Evolutionary conservation across 2,113 vertebrate species (phyloP).

Genomic region (Caranx melampygus): DNA sequence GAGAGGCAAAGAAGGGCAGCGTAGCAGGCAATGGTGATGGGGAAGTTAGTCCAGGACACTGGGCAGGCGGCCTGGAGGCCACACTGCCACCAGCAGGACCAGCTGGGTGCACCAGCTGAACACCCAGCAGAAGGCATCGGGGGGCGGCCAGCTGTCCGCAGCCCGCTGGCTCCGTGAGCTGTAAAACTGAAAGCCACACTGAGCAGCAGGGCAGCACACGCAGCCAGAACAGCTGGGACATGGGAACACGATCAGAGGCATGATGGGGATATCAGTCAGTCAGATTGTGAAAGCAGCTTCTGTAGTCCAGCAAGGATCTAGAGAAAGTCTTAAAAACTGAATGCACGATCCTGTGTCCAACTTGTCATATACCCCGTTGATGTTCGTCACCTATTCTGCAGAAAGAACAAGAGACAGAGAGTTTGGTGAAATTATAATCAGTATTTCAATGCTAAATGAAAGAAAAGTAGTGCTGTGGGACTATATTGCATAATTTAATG

Average conservation of each 20-base stretch:
- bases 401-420: not conserved
- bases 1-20: slow-evolving; percentile 87
- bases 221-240: slow-evolving; percentile 82
- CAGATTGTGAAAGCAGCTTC: not conserved
- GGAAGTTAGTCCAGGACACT: slow-evolving; percentile 89
- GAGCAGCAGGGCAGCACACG: slow-evolving; percentile 85
- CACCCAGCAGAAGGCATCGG: slow-evolving; percentile 90
- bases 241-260: slow-evolving; percentile 76
- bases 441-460: not conserved
- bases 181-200: slow-evolving; percentile 84
- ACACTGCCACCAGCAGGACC: slow-evolving; percentile 81
- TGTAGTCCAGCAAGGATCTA: not conserved
- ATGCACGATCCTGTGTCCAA: not conserved
- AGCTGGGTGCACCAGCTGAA: slow-evolving; percentile 87
- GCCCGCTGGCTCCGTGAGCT: too few species aligned
- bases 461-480: not conserved
- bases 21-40: slow-evolving; percentile 87
- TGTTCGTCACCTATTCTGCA: slow-evolving; percentile 42
- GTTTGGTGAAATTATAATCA: not conserved
- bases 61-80: slow-evolving; percentile 84
- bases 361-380: slow-evolving; percentile 19
- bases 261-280: slow-evolving; percentile 47
- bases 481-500: too few species aligned
- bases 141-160: too few species aligned
- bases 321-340: not conserved